phyloP scores from a whole-genome alignment of 2,797 vertebrate genomes.

The Erethizon dorsatum region DNA sequence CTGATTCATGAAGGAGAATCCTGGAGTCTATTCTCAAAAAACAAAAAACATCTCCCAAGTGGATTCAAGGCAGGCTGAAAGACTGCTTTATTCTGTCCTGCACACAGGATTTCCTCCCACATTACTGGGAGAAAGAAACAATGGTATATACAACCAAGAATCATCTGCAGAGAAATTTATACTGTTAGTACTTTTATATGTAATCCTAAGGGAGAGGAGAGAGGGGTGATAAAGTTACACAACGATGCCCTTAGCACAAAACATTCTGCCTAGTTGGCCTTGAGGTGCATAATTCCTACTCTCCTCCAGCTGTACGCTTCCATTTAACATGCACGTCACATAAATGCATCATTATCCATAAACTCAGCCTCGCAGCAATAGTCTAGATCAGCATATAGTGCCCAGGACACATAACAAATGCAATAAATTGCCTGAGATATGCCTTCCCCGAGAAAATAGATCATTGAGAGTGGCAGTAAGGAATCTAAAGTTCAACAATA shows the following conservation, averaged over 20 bases:
- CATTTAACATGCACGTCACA: neutral
- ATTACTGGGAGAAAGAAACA: neutral
- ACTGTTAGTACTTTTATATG: neutral
- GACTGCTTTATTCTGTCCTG: neutral
- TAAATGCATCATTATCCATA: neutral
- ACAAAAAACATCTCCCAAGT: neutral
- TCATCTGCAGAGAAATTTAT: neutral
- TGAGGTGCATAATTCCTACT: neutral
- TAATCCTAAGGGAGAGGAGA: neutral
- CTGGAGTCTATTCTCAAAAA: neutral
- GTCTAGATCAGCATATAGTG: neutral
- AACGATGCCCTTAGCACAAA: neutral
- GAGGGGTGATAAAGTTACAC: neutral
- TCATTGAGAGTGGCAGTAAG: neutral
- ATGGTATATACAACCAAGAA: neutral
- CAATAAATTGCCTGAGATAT: neutral
- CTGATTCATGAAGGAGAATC: neutral
- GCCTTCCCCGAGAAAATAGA: neutral
- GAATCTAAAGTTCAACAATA: neutral
- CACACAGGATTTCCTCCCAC: neutral
- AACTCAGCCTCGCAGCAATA: neutral
- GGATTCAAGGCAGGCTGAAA: neutral
- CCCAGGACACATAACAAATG: neutral
- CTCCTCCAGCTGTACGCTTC: neutral
- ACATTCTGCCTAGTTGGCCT: neutral